phyloP scores from a whole-genome alignment of 2,888 invertebrate species.

The Lasioglossum lativentre region DNA sequence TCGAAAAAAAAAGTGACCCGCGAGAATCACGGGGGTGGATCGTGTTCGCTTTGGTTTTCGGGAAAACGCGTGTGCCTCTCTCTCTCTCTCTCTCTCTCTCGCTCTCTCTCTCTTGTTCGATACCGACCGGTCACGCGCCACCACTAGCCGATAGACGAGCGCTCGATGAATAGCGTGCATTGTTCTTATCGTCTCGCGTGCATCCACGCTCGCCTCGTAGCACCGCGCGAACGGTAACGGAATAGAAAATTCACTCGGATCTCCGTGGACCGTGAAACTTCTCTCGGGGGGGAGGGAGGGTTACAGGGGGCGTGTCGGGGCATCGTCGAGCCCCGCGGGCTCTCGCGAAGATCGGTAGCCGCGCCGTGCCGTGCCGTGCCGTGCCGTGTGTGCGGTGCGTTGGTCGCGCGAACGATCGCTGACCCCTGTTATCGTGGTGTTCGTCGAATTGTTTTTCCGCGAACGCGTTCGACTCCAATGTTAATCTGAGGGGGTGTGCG shows the following conservation, averaged over 20 bases:
- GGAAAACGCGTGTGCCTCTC: neutral
- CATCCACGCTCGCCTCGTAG: conserved; percentile 11
- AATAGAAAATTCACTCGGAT: conserved; percentile 2
- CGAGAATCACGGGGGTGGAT: conserved; percentile 10
- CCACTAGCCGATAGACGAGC: conserved; percentile 29
- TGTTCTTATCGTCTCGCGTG: conserved; percentile 58
- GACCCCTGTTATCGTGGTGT: conserved; percentile 52
- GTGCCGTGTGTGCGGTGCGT: neutral
- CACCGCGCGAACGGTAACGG: conserved; percentile 11
- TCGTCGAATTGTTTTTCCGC: conserved; percentile 57
- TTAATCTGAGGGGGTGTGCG: conserved; percentile 28
- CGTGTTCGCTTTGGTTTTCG: neutral
- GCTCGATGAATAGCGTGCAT: conserved; percentile 63
- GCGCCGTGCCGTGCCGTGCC: too few species aligned
- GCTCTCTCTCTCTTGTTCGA: neutral
- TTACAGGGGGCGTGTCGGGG: conserved; percentile 30
- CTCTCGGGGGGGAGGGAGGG: neutral
- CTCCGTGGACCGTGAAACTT: neutral
- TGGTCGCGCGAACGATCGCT: conserved; percentile 44
- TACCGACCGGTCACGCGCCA: conserved; percentile 43
- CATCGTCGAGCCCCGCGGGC: conserved; percentile 22
- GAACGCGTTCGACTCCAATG: conserved; percentile 36
- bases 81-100: conserved; percentile 16
- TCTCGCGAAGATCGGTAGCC: conserved; percentile 18
- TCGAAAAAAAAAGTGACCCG: conserved; percentile 52